phyloP scores from a whole-genome alignment of 2,797 vertebrate species.

The Sebastes hubbsi region DNA sequence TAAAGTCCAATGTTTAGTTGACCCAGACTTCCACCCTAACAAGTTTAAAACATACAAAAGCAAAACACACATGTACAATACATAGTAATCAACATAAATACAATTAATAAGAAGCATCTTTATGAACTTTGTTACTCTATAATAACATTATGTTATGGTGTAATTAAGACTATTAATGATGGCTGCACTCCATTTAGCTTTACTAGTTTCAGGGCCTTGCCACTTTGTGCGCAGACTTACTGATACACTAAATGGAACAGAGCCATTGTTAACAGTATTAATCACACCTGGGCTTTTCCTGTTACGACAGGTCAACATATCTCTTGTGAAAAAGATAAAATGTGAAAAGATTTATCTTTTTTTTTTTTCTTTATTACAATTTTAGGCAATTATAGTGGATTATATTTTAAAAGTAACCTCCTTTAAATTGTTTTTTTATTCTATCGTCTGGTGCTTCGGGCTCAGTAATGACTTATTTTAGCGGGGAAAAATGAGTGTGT shows the following conservation, averaged over 20 bases:
- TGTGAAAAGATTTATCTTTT: not conserved
- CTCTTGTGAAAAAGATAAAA: not conserved
- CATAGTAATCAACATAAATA: not conserved
- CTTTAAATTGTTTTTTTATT: not conserved
- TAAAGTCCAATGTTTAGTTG: not conserved
- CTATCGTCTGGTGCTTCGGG: not conserved
- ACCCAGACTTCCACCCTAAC: not conserved
- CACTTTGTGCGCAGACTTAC: not conserved
- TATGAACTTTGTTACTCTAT: not conserved
- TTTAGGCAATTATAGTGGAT: not conserved
- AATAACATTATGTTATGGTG: rapidly evolving
- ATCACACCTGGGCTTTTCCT: not conserved
- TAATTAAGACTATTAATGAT: not conserved
- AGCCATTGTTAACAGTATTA: not conserved
- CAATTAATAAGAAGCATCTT: not conserved
- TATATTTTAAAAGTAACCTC: not conserved
- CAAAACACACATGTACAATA: not conserved
- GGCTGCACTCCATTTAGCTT: not conserved
- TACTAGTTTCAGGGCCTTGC: not conserved
- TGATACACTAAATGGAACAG: not conserved
- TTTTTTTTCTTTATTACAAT: not conserved
- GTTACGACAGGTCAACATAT: not conserved
- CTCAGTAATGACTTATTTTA: not conserved
- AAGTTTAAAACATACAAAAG: not conserved
- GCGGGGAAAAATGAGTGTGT: not conserved